Evolutionary conservation across 30 jellyfish, hydroid and myxozoan genomes (phyloP), one percentile per base, ranked within the genome.

Genomic region (Hydra vulgaris): DNA sequence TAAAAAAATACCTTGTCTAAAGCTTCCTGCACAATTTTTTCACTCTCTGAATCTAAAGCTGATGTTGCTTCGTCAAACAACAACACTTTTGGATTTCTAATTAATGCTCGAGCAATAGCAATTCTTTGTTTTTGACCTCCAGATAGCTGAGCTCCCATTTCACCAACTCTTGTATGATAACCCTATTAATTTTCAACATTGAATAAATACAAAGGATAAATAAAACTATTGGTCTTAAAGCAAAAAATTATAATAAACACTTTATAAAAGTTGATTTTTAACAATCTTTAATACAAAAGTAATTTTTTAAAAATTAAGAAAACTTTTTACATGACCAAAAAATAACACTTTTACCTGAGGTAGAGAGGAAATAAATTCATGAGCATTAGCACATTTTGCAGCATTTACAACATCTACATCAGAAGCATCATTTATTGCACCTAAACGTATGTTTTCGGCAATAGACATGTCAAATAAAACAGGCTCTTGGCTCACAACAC

Each of bases 81-180:
- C 17, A 90, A 85, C 19, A 90, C 82, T 83, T 86, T 85, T 26
- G 97, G 97, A 80, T 90, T 89, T 22, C 89, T 74, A 55, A 90
- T 83, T 26, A 90, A 80, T 7, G 97, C 95, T 68, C 97, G 87
- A 18, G 97, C 97, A 40, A 90, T 90, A 18, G 97, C 97, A 40
- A 90, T 81, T 73, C 97, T 71, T 78, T 90, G 97, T 74, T 90
- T 90, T 52, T 90, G 97, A 4, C 97, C 97, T 7, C 97, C 97
- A 73, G 95, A 85, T 23, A 90, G 85, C 88, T 90, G 97, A 0
- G 97, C 97, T 0, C 97, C 97, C 7, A 95, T 94, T 80, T 90
- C 97, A 17, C 97, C 97, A 71, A 90, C 97, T 21, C 53, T 25
- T 24, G 97, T 90, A 26, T 90, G 86, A 66, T 86, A 90, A 40